phyloP scores from a whole-genome alignment of 2,113 vertebrate genomes.

The Puma concolor region DNA sequence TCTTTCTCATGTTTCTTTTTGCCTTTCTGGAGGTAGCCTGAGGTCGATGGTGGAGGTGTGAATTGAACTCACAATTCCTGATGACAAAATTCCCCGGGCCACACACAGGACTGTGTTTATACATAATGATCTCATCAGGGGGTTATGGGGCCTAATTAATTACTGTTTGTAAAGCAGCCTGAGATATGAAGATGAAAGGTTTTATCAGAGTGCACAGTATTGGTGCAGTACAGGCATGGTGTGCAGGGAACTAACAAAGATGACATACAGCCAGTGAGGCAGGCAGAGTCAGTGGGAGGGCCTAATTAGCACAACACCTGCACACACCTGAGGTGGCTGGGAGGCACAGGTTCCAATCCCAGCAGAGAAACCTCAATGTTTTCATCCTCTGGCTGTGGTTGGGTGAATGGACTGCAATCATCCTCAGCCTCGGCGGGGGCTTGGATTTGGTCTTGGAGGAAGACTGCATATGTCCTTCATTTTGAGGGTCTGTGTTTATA shows the following conservation, averaged over 20 bases:
- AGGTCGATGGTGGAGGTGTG: neutral
- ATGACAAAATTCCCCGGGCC: constrained; percentile 45
- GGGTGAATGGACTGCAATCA: neutral
- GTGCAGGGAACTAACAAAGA: neutral
- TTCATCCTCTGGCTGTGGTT: neutral
- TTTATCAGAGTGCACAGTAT: neutral
- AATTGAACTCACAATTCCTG: constrained; percentile 52
- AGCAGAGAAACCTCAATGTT: neutral
- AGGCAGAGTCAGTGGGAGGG: neutral
- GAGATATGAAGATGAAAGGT: constrained; percentile 25
- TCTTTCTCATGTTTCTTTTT: neutral
- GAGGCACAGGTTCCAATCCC: neutral
- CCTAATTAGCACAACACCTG: neutral
- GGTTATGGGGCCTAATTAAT: constrained; percentile 68
- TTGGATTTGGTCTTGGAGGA: neutral
- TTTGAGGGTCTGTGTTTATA: neutral
- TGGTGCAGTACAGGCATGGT: neutral
- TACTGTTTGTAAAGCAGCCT: constrained; percentile 62
- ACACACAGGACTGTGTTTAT: constrained; percentile 22
- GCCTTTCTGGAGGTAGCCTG: neutral
- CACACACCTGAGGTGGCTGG: neutral
- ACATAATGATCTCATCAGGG: constrained; percentile 59
- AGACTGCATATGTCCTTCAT: neutral
- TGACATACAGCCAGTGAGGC: neutral
- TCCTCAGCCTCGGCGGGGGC: neutral